Evolutionary conservation across 2,797 vertebrate species (phyloP), one percentile per base, ranked within the genome.

Genomic region (Brachyalestes nurse): DNA sequence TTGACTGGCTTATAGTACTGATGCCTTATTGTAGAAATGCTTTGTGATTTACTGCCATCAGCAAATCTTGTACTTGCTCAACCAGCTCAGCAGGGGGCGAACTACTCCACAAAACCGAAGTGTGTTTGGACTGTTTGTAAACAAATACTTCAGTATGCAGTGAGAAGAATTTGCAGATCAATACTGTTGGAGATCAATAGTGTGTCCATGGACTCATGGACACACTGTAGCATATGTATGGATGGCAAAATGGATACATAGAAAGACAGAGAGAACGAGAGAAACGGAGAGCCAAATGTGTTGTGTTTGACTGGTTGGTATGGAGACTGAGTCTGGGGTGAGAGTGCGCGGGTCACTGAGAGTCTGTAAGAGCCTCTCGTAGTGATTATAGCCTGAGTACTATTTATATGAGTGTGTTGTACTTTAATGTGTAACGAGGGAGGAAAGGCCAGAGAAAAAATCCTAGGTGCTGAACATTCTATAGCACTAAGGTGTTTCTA

Each of bases 11-110:
- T 45, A 10, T 8, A 45, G 0, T 10, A 7, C 42, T 45, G 42
- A 45, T 45, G 10, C 42, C 8, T 45, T 9, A 9, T 45, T 45
- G 42, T 45, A 10, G 10, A 45, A 45, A 19, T 34, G 34, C 34
- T 34, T 34, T 34, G 53, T 4, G 62, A 17, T n/a, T 40, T n/a
- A 40, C 2, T 19, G 62, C 7, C 17, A 1, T 65, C 6, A 65
- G 2, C 6, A 72, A 60, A 60, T 42, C 60, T 13, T 84, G 80
- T 40, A 69, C 53, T 72, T 69, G 25, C 75, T 51, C 13, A 64
- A 23, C 69, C 72, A 42, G 16, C 0, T 60, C 75, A 82, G 10
- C 72, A 86, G 83, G 66, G 72, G 83, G 82, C 10, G 69, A 21
- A 13, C n/a, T 47, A 19, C 40, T 61, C 77, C 60, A 80, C 28